Conservation (phyloP, 2,888 invertebrate genomes). For the Orchesellides sinensis region DNA sequence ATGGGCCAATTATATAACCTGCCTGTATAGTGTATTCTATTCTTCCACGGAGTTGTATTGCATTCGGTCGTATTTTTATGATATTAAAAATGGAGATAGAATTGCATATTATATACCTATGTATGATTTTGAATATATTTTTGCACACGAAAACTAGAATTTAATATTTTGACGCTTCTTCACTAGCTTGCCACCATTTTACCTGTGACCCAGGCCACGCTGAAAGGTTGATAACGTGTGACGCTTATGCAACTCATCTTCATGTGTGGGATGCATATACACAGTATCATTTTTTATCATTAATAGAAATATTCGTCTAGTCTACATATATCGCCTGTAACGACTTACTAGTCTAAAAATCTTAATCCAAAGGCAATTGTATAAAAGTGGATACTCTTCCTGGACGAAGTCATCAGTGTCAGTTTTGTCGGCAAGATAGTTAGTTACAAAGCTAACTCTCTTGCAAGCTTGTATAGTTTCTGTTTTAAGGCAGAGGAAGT, state of each 20-base stretch:
- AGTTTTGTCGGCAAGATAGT: conserved; percentile 6
- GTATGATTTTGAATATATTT: too few species aligned
- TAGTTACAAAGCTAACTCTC: background rate
- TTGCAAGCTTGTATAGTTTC: background rate
- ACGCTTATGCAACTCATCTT: background rate
- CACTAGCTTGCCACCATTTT: background rate
- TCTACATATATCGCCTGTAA: background rate
- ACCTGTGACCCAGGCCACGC: background rate
- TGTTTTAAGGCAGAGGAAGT: background rate
- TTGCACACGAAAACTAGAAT: too few species aligned
- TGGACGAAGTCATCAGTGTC: conserved; percentile 37
- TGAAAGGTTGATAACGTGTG: too few species aligned
- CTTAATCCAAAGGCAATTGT: conserved; percentile 2
- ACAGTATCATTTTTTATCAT: background rate
- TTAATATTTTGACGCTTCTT: background rate
- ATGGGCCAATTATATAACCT: background rate
- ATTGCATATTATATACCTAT: too few species aligned
- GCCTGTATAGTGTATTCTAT: background rate
- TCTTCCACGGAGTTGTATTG: too few species aligned
- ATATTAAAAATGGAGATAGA: too few species aligned
- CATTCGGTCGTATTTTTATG: too few species aligned
- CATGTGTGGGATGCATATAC: background rate
- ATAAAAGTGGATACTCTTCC: conserved; percentile 39
- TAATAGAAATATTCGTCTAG: background rate
- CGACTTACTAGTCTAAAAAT: background rate